These are phyloP conservation scores for Catocala sponsa DNA, from an alignment of 2,888 invertebrate species.

Conservation along the genomic window DNA sequence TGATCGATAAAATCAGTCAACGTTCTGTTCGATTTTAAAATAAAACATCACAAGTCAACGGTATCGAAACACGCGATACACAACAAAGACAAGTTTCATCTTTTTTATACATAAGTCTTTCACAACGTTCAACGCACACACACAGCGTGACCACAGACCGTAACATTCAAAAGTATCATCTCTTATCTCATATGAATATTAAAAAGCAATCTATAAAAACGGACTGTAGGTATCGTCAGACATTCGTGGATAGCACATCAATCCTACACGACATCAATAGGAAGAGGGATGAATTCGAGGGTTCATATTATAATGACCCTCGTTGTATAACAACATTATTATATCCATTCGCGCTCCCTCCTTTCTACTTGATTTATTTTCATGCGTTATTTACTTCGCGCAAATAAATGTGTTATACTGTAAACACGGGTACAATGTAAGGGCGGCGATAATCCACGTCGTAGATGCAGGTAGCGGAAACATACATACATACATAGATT, in stretches of 20 bases:
- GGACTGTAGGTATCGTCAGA: slow-evolving; percentile 47
- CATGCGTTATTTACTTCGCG: slow-evolving; percentile 19
- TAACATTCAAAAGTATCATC: slow-evolving; percentile 22
- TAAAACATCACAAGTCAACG: not conserved
- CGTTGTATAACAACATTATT: slow-evolving; percentile 65
- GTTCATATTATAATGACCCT: slow-evolving; percentile 71
- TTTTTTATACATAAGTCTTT: slow-evolving; percentile 12
- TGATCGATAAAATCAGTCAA: not conserved
- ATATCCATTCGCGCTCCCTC: slow-evolving; percentile 55
- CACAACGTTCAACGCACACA: slow-evolving; percentile 18
- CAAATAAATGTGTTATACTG: slow-evolving; percentile 21
- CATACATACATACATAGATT: too few relatives aligned
- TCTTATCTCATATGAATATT: slow-evolving; percentile 45
- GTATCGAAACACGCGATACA: slow-evolving; percentile 1
- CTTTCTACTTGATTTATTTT: slow-evolving; percentile 53
- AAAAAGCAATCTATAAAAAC: slow-evolving; percentile 58
- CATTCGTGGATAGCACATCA: slow-evolving; percentile 61
- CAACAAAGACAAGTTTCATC: slow-evolving; percentile 1
- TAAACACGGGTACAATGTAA: slow-evolving; percentile 31
- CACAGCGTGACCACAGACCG: slow-evolving; percentile 15
- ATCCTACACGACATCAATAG: slow-evolving; percentile 65
- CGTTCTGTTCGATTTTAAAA: not conserved
- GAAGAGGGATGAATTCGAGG: slow-evolving; percentile 59
- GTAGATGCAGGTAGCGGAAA: slow-evolving; percentile 39
- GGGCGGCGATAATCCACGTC: slow-evolving; percentile 33